phyloP scores from a whole-genome alignment of 2,888 invertebrate species.

The Agelastica alni region DNA sequence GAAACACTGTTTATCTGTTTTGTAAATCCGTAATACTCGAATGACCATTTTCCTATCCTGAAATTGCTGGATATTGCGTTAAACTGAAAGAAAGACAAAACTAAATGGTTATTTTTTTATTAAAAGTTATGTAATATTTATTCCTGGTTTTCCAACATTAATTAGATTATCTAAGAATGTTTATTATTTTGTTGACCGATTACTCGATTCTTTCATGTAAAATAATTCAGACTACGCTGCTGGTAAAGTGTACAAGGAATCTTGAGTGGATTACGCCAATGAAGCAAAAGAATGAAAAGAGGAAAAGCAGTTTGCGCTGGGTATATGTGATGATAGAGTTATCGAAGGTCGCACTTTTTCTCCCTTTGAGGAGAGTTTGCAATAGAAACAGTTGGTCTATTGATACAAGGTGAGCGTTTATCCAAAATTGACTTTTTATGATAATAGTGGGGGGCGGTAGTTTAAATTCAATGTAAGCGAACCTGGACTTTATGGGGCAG shows the following conservation, averaged over 20 bases:
- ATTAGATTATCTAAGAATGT: no score
- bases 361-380: slow-evolving; percentile 9
- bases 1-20: no score
- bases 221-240: background rate
- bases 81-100: no score
- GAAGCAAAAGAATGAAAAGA: slow-evolving; percentile 7
- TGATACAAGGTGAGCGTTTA: slow-evolving; percentile 5
- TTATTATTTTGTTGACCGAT: background rate
- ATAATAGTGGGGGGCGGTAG: background rate
- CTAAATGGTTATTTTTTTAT: no score
- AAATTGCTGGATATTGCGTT: no score
- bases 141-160: no score
- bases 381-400: slow-evolving; percentile 3
- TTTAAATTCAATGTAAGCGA: no score
- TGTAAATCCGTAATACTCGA: no score
- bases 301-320: slow-evolving; percentile 9
- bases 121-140: no score
- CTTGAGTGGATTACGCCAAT: slow-evolving; percentile 20
- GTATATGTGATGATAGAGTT: slow-evolving; percentile 15
- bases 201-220: no score
- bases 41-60: no score
- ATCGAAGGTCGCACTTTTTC: slow-evolving; percentile 9
- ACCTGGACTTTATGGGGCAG: no score
- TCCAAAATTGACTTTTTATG: slow-evolving; percentile 1
- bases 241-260: slow-evolving; percentile 2